Percentiles rank a stretch among this genome's conserved stretches.
These are phyloP conservation scores for Enteromius treurensis DNA, from an alignment of 2,797 vertebrate genomes.

Conservation along the genomic window DNA sequence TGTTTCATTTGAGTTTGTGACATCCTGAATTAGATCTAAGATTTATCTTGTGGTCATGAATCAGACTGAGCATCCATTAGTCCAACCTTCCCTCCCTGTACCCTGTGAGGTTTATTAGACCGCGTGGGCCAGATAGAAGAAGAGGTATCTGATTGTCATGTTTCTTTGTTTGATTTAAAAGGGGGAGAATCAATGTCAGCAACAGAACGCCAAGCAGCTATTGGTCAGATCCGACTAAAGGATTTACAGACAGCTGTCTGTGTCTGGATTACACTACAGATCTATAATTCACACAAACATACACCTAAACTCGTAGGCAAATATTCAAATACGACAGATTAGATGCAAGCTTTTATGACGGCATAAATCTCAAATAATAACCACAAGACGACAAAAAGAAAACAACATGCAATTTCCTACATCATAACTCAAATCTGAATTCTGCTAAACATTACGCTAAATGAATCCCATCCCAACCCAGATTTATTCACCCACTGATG, in stretches of 20 bases:
- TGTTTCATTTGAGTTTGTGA: constrained; percentile 23
- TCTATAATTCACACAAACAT: constrained; percentile 15
- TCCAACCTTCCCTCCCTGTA: neutral
- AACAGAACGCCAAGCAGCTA: constrained; percentile 44
- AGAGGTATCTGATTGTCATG: constrained; percentile 12
- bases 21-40: neutral
- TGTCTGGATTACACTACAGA: constrained; percentile 53
- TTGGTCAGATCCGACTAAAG: constrained; percentile 40
- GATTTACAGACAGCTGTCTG: constrained; percentile 55
- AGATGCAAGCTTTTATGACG: neutral
- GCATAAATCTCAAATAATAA: neutral
- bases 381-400: constrained; percentile 11
- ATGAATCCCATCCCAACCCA: constrained; percentile 8
- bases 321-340: constrained; percentile 5
- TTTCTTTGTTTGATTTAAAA: constrained; percentile 48
- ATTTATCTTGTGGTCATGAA: constrained; percentile 36
- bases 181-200: constrained; percentile 47
- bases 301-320: constrained; percentile 1
- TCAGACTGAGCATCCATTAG: constrained; percentile 33
- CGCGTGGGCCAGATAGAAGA: neutral
- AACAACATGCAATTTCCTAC: neutral
- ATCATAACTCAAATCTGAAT: neutral
- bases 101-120: constrained; percentile 21
- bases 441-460: neutral
- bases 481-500: neutral